These are phyloP conservation scores for Leptosomus discolor DNA, from an alignment of 2,113 vertebrate species.

Conservation along the genomic window DNA sequence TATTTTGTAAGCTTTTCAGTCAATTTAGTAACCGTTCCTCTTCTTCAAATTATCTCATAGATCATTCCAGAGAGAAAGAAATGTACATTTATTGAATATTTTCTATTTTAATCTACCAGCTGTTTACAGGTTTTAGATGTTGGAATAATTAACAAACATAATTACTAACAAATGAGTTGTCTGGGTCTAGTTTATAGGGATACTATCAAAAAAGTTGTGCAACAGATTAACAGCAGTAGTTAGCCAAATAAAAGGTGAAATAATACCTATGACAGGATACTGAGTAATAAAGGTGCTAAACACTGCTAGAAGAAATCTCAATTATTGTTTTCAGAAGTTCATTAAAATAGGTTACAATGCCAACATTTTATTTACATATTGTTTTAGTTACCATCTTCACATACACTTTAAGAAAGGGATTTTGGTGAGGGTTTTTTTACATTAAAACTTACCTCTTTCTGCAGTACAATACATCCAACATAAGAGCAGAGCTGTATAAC, in stretches of 20 bases:
- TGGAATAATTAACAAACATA: not conserved
- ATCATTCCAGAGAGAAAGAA: not conserved
- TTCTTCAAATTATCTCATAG: not conserved
- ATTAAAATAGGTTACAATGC: not conserved
- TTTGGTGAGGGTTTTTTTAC: no score
- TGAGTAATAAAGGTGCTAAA: not conserved
- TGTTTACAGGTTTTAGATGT: not conserved
- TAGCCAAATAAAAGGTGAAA: not conserved
- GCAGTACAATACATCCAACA: constrained; percentile 34
- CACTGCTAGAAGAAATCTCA: not conserved
- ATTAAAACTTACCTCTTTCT: constrained; percentile 44
- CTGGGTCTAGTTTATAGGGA: not conserved
- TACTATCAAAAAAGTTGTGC: not conserved
- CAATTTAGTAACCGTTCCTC: not conserved
- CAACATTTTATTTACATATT: not conserved
- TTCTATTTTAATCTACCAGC: not conserved
- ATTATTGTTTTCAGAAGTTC: not conserved
- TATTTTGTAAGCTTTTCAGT: not conserved
- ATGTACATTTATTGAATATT: not conserved
- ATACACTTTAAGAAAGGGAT: not conserved
- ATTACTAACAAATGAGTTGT: not conserved
- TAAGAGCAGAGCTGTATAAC: constrained; percentile 13
- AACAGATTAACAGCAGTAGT: not conserved
- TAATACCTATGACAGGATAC: not conserved
- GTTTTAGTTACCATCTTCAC: not conserved